These are phyloP conservation scores for Tragulus kanchil DNA, from an alignment of 2,113 vertebrate genomes.

Conservation along the genomic window DNA sequence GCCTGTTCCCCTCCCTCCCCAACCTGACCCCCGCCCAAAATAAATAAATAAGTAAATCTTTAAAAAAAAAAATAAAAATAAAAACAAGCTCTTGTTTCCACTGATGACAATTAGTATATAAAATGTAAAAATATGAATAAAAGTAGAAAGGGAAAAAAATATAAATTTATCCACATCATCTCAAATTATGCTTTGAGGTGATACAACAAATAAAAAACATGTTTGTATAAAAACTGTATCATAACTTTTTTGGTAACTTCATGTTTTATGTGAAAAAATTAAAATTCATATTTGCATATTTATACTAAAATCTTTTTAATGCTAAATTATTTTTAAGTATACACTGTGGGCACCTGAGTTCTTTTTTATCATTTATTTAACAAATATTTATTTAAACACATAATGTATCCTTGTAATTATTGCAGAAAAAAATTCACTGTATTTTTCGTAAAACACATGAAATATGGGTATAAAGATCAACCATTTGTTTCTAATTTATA, in stretches of 20 bases:
- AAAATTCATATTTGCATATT: neutral
- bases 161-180: neutral
- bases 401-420: neutral
- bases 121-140: neutral
- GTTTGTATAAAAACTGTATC: neutral
- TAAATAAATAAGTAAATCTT: no score
- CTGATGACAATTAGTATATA: slow-evolving; percentile 6
- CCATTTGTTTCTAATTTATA: neutral
- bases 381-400: neutral
- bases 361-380: slow-evolving; percentile 10
- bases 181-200: neutral
- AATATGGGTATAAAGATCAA: neutral
- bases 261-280: neutral
- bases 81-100: neutral
- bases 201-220: neutral
- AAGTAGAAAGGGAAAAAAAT: neutral
- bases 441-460: neutral
- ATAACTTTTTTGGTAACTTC: neutral
- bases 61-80: no score
- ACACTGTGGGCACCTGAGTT: neutral
- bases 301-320: neutral
- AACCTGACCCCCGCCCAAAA: no score
- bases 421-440: neutral
- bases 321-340: neutral
- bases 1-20: no score